Percentiles rank a stretch among this genome's conserved stretches.
phyloP scores from a whole-genome alignment of 2,888 invertebrate genomes.

The Tolmerus cingulatus region DNA sequence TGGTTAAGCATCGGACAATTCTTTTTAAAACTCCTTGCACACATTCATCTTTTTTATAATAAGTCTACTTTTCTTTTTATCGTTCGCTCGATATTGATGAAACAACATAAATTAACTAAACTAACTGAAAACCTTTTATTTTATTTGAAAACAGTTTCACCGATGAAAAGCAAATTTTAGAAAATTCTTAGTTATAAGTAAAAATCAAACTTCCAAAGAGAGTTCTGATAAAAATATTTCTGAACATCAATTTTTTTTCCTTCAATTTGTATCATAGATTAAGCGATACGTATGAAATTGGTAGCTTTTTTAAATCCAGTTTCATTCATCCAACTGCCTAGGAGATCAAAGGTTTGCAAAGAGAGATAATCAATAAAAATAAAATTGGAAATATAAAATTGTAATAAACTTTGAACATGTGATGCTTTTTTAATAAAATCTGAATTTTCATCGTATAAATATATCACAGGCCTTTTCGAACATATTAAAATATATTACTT shows the following conservation, averaged over 20 bases:
- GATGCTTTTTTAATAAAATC: no score
- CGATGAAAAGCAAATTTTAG: not conserved
- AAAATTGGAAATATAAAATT: not conserved
- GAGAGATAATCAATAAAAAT: not conserved
- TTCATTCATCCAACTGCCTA: not conserved
- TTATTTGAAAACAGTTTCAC: no score
- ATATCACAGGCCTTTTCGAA: no score
- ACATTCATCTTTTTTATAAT: no score
- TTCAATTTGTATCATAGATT: not conserved
- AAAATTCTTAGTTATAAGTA: not conserved
- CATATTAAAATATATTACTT: no score
- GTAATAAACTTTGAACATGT: not conserved
- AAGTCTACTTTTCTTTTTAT: no score
- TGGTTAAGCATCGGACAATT: not conserved
- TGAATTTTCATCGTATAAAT: no score
- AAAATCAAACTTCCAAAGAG: not conserved
- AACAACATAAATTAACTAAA: not conserved
- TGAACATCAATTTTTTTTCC: not conserved
- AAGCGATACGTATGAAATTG: not conserved
- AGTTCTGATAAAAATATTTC: not conserved
- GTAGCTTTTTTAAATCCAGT: not conserved
- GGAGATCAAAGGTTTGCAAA: not conserved
- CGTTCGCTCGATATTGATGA: not conserved
- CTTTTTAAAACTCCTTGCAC: not conserved
- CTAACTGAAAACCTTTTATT: no score